Evolutionary conservation across 2,797 vertebrate species (phyloP).

Genomic region (Discoglossus pictus): DNA sequence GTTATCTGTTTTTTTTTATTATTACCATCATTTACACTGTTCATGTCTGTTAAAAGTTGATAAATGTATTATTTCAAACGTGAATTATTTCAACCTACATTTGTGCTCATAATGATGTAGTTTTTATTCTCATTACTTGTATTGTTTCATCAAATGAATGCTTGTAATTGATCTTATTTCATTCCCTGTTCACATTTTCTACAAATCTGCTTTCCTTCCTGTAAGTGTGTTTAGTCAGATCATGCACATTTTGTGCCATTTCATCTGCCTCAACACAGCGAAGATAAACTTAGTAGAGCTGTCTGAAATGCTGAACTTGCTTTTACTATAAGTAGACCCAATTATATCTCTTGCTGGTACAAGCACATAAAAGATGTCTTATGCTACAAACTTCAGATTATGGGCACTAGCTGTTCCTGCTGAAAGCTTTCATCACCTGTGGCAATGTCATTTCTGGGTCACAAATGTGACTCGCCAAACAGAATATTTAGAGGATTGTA

Average conservation of each 20-base stretch:
- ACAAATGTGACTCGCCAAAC: constrained; percentile 51
- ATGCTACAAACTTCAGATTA: constrained; percentile 53
- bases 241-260: constrained; percentile 49
- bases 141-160: constrained; percentile 17
- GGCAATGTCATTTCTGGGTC: constrained; percentile 55
- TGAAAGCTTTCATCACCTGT: constrained; percentile 55
- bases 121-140: background rate
- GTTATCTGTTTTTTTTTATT: no score
- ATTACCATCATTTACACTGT: no score
- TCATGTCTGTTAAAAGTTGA: background rate
- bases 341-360: constrained; percentile 55
- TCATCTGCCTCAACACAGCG: constrained; percentile 54
- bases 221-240: constrained; percentile 43
- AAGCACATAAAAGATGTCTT: constrained; percentile 57
- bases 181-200: constrained; percentile 14
- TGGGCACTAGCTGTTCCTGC: constrained; percentile 41
- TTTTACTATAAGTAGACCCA: constrained; percentile 62
- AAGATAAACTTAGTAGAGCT: constrained; percentile 56
- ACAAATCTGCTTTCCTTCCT: constrained; percentile 36
- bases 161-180: constrained; percentile 30
- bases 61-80: background rate
- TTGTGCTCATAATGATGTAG: constrained; percentile 8
- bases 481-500: constrained; percentile 27
- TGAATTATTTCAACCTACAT: background rate
- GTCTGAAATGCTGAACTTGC: constrained; percentile 63